Base-by-base conservation (phyloP, 2,113 vertebrate species). In the Hippopotamus amphibius region DNA sequence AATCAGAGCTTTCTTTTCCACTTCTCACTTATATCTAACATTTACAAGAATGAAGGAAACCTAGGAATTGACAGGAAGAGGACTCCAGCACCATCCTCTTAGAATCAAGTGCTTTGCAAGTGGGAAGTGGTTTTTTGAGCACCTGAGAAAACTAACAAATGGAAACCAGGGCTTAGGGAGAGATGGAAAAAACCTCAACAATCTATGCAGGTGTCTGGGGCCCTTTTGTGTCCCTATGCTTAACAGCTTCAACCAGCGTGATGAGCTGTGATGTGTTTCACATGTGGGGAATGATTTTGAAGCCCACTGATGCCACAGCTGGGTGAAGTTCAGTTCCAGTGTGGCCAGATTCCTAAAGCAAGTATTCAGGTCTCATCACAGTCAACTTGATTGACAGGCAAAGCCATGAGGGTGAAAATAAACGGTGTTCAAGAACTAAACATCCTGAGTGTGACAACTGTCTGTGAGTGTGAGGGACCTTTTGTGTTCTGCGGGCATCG, bases 381-480 rank as follows among this genome's bases (percentile, higher is more conserved):
- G 28, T 86, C 79, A 48, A 43, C 24, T 7, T 74, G 90, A 72
- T 15, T 61, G 76, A 48, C 46, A 41, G 66, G 46, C 46, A 95
- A 93, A 87, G 65, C n/a, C 71, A 30, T 21, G 28, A 74, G 59
- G 33, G 37, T 61, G 48, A 30, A 97, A 92, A 88, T n/a, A 43
- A 63, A 71, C 90, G 37, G 26, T 26, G 41, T 53, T 95, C 82
- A 37, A 69, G 43, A 82, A 65, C 50, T 30, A 88, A 74, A 30
- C 1, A 0, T 30, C 63, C 65, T 55, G 57, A 61, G 69, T 6
- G 10, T 68, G 30, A 91, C 46, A 50, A 16, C 68, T 69, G 68
- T 50, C 74, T 81, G 16, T 50, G 57, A 84, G 22, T 53, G 2
- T 33, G 43, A 55, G 6, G 4, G 26, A 6, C 14, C 43, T 41